phyloP scores from a whole-genome alignment of 2,888 invertebrate genomes.

The Tromatobia lineatoria region DNA sequence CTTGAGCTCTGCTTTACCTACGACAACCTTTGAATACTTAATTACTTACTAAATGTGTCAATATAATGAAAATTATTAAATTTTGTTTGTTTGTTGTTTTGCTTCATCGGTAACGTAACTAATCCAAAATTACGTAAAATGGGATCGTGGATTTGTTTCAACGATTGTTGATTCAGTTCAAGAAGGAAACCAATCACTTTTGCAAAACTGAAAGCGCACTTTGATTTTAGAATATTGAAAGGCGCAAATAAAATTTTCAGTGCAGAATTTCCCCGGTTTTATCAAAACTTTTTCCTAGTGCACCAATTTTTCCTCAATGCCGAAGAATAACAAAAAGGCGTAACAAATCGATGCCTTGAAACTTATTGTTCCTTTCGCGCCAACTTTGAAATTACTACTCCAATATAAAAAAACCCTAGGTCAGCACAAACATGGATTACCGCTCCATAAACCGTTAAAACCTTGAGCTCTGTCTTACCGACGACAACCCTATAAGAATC shows the following conservation, averaged over 20 bases:
- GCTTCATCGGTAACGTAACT: constrained; percentile 9
- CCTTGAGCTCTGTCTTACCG: constrained; percentile 3
- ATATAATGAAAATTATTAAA: background rate
- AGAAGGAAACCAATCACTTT: background rate
- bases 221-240: too few species aligned
- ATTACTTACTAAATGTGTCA: background rate
- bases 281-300: background rate
- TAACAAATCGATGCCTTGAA: too few species aligned
- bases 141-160: background rate
- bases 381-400: background rate
- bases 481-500: background rate
- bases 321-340: too few species aligned
- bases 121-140: background rate
- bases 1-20: constrained; percentile 12
- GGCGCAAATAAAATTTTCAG: too few species aligned
- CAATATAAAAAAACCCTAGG: background rate
- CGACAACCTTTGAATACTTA: background rate
- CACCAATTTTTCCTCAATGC: too few species aligned
- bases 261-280: background rate
- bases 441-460: background rate
- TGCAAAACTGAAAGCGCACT: too few species aligned
- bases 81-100: too few species aligned
- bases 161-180: background rate
- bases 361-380: too few species aligned
- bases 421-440: background rate